Evolutionary conservation across 2,113 vertebrate species (phyloP).

Genomic region (Ploceus nigricollis): DNA sequence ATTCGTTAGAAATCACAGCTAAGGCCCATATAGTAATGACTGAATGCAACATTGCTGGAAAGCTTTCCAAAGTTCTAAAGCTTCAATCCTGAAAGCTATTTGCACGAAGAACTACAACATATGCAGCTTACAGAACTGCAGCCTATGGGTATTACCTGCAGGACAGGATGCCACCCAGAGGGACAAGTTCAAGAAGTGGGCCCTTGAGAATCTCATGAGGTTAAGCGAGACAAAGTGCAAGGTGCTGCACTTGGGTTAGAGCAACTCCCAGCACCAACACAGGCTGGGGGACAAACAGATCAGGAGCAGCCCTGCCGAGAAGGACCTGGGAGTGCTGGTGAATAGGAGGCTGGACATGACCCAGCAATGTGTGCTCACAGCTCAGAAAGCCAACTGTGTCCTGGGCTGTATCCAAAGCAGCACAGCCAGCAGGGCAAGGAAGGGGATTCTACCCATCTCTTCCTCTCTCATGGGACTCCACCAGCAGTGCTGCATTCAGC

Average conservation of each 20-base stretch:
- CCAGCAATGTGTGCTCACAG: background rate
- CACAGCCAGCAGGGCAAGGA: background rate
- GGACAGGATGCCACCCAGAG: background rate
- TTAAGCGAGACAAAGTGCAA: background rate
- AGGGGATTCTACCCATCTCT: background rate
- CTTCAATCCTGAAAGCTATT: background rate
- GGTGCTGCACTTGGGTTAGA: background rate
- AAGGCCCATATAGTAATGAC: background rate
- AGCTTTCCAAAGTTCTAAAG: rapidly evolving
- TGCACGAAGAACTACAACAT: background rate
- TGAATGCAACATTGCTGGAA: background rate
- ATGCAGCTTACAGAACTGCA: background rate
- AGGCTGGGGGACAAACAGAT: background rate
- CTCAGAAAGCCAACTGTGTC: background rate
- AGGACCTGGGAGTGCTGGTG: background rate
- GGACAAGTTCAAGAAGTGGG: background rate
- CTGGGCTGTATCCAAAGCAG: background rate
- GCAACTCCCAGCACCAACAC: background rate
- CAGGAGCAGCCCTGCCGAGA: background rate
- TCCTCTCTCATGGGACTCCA: background rate
- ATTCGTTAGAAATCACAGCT: background rate
- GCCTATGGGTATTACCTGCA: rapidly evolving
- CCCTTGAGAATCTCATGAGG: background rate
- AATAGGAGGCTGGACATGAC: background rate
- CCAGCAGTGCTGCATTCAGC: background rate